phyloP scores from a whole-genome alignment of 35 echinoderm and acorn worm species.

The Lytechinus variegatus region DNA sequence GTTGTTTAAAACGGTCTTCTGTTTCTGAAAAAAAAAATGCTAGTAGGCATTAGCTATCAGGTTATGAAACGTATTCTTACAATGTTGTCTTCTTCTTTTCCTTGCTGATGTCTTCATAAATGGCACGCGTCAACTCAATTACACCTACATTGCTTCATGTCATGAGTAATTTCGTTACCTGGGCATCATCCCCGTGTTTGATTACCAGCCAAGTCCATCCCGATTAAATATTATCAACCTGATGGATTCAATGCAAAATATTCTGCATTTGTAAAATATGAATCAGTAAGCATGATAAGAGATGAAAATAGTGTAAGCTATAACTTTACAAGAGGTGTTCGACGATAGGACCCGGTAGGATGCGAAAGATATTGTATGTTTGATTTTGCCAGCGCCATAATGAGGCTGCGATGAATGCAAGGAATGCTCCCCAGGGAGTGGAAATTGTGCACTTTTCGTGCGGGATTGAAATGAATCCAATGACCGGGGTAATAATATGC shows the following conservation, averaged over 20 bases:
- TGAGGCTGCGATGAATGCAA: too few species aligned
- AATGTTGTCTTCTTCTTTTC: neutral
- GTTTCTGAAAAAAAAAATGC: neutral
- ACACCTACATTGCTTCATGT: neutral
- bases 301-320: too few species aligned
- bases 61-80: neutral
- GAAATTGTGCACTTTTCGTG: too few species aligned
- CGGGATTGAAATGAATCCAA: too few species aligned
- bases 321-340: too few species aligned
- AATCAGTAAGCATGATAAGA: too few species aligned
- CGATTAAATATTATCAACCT: neutral
- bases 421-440: too few species aligned
- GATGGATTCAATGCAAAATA: conserved; percentile 19
- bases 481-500: too few species aligned
- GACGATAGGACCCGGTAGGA: too few species aligned
- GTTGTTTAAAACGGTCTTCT: neutral
- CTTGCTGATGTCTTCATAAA: conserved; percentile 2
- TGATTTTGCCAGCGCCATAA: too few species aligned
- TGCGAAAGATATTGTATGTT: too few species aligned
- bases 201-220: neutral
- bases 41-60: neutral
- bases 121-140: neutral
- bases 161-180: conserved; percentile 8
- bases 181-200: neutral
- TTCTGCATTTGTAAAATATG: neutral